Evolutionary conservation across 2,888 invertebrate genomes (phyloP), one percentile per base, ranked within the genome.

Genomic region (Asteroscopus sphinx): DNA sequence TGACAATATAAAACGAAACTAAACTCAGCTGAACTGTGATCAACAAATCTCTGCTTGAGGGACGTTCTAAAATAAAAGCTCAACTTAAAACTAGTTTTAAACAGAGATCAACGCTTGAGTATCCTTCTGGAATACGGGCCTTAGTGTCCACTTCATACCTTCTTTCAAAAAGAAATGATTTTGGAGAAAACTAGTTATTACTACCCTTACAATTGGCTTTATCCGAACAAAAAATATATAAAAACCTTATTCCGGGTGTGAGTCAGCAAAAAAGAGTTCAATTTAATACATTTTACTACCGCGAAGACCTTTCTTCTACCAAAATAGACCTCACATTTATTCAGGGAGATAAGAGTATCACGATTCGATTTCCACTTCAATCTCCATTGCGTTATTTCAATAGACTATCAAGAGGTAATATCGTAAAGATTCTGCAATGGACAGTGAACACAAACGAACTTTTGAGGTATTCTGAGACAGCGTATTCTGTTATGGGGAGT

Each of bases 251-350:
- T 66, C 65, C 44, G 66, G 58, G 42, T 45, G 47, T 54, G 66
- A 62, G 69, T 73, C 76, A 69, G 69, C 66, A 73, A 59, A 76
- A 73, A 52, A 39, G 35, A 63, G 61, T 72, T 66, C 69, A 62
- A 66, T 73, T 69, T 73, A 76, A 69, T 73, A 68, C 69, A 73
- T 76, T 73, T 73, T 76, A 76, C 63, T 62, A 66, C 73, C 53
- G 39, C 53, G 41, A 45, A 57, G 59, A 62, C 76, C 73, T 68
- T 62, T 65, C 48, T 62, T 35, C 61, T 53, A 59, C 73, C 59
- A 68, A 65, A 73, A 73, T 66, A 61, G 54, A 59, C 59, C 51
- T 59, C 37, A 41, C 57, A 68, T 52, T 66, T 70, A 66, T 53
- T 48, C 67, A 52, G 52, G 2, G 37, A 74, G 55, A 76, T 73